A percentile compares a stretch with the other conserved stretches of the same genome.
phyloP scores from a whole-genome alignment of 2,888 invertebrate genomes.

The Lasioglossum leucozonium region DNA sequence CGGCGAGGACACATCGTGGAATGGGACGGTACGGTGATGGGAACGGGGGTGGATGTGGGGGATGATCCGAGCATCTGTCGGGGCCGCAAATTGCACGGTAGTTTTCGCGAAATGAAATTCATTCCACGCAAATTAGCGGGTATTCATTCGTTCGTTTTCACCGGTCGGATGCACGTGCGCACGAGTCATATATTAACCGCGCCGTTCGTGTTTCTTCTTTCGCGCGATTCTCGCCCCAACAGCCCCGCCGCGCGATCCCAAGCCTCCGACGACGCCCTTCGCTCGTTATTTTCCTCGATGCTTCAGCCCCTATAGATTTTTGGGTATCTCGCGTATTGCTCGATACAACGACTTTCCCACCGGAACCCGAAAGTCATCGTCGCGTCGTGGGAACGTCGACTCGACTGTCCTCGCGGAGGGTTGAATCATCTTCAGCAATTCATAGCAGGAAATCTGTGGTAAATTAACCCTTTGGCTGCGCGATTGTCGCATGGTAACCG shows the following conservation, averaged over 20 bases:
- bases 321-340: background rate
- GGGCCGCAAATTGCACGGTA: conserved; percentile 49
- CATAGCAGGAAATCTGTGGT: background rate
- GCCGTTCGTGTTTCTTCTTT: conserved; percentile 17
- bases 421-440: background rate
- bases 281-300: conserved; percentile 16
- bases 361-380: background rate
- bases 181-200: conserved; percentile 41
- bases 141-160: conserved; percentile 57
- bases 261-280: background rate
- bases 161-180: conserved; percentile 35
- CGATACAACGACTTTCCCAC: background rate
- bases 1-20: background rate
- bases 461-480: too few species aligned
- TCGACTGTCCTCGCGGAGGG: background rate
- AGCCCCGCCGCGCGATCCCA: background rate
- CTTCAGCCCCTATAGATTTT: conserved; percentile 9
- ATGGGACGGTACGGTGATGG: background rate
- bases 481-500: too few species aligned
- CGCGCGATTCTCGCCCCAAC: background rate
- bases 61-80: conserved; percentile 29
- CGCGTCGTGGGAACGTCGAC: background rate
- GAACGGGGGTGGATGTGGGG: background rate
- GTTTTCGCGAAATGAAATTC: conserved; percentile 69
- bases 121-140: conserved; percentile 68